Percentiles rank a stretch among this genome's conserved stretches.
These are phyloP conservation scores for Sphaerophoria rueppellii DNA, from an alignment of 2,888 invertebrate genomes.

Conservation along the genomic window DNA sequence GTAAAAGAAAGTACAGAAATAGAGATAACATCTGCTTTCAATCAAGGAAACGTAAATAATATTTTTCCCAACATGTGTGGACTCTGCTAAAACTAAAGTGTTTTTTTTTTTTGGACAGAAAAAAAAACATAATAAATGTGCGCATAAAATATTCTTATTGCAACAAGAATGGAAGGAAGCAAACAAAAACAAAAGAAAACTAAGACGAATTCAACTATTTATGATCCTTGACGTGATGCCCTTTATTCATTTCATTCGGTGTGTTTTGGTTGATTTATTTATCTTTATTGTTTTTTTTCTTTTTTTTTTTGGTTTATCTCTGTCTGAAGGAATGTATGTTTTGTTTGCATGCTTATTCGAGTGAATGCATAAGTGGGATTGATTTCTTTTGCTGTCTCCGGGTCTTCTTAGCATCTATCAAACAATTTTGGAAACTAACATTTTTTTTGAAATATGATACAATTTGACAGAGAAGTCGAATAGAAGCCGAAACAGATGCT, in stretches of 20 bases:
- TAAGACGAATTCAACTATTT: conserved; percentile 50
- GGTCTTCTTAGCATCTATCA: not conserved
- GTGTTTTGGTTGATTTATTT: conserved; percentile 54
- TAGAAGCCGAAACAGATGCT: not conserved
- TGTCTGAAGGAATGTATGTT: not conserved
- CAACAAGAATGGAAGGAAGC: not conserved
- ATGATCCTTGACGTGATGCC: conserved; percentile 57
- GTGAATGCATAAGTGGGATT: conserved; percentile 20
- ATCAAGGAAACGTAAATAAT: conserved; percentile 69
- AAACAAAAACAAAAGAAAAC: conserved; percentile 18
- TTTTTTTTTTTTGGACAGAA: conserved; percentile 10
- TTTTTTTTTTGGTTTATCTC: conserved; percentile 10
- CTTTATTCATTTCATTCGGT: conserved; percentile 11
- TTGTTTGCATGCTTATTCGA: conserved; percentile 14
- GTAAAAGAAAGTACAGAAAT: conserved; percentile 38
- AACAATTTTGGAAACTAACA: not conserved
- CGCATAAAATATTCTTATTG: conserved; percentile 18
- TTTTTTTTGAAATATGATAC: conserved; percentile 19
- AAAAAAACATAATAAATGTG: not conserved
- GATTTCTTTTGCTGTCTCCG: not conserved
- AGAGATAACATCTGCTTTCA: conserved; percentile 68
- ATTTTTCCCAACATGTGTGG: conserved; percentile 52
- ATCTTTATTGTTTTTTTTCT: conserved; percentile 36
- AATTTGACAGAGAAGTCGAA: not conserved
- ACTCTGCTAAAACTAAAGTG: conserved; percentile 1